Evolutionary conservation across 1,140 invertebrate genomes (phyloP).

Genomic region (Mercenaria mercenaria): DNA sequence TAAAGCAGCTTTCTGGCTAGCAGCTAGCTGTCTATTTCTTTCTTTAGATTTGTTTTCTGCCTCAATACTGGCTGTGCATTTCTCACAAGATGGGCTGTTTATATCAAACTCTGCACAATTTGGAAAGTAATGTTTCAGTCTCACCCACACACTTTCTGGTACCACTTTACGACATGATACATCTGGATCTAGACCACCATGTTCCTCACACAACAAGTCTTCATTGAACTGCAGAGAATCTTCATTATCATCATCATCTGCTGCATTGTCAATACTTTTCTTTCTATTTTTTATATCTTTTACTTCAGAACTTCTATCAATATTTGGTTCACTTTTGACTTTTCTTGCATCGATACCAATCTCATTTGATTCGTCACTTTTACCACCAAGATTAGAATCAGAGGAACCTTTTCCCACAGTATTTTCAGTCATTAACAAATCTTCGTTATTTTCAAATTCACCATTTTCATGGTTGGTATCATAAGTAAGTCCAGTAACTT

Average conservation of each 20-base stretch:
- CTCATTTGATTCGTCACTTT: conserved; percentile 54
- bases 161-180: conserved; percentile 85
- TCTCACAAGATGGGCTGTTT: conserved; percentile 84
- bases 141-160: conserved; percentile 87
- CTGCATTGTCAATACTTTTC: conserved; percentile 63
- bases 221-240: conserved; percentile 87
- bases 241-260: conserved; percentile 80
- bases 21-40: conserved; percentile 72
- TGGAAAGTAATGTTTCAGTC: conserved; percentile 88
- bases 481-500: not conserved
- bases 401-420: not conserved
- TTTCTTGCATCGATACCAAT: conserved; percentile 66
- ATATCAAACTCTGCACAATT: conserved; percentile 86
- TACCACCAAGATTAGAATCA: conserved; percentile 5
- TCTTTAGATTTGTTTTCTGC: conserved; percentile 80
- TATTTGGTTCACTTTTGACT: conserved; percentile 52
- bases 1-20: conserved; percentile 80
- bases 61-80: conserved; percentile 81
- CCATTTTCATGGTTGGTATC: conserved; percentile 6
- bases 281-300: not conserved
- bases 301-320: not conserved
- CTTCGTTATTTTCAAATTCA: conserved; percentile 19
- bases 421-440: not conserved
- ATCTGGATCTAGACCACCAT: conserved; percentile 85
- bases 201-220: conserved; percentile 88